phyloP scores from a whole-genome alignment of 2,797 vertebrate species.

The Amniataba percoides region DNA sequence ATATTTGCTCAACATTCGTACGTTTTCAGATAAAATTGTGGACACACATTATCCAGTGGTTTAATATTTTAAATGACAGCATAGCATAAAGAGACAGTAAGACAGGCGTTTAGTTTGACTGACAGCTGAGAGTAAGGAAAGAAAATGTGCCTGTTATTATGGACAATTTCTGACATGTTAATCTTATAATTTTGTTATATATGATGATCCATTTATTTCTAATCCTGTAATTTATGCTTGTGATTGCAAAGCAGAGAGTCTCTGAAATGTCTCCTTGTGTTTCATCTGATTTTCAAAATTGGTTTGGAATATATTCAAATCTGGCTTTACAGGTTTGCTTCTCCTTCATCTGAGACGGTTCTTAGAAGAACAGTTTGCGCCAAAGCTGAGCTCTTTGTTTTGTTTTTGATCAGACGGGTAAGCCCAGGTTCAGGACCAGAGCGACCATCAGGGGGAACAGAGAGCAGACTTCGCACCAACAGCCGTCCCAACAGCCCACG shows the following conservation, averaged over 20 bases:
- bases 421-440: constrained; percentile 83
- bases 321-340: neutral
- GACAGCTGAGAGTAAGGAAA: neutral
- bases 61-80: neutral
- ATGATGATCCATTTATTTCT: constrained; percentile 9
- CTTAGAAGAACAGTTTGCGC: neutral
- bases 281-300: constrained; percentile 1
- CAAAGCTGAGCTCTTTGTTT: constrained; percentile 7
- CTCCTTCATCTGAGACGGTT: neutral
- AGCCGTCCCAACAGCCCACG: constrained; percentile 86
- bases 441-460: constrained; percentile 76
- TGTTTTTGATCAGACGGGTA: constrained; percentile 66
- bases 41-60: neutral
- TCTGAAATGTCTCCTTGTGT: constrained; percentile 4
- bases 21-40: neutral
- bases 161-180: neutral
- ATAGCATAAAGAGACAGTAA: neutral
- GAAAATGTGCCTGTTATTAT: neutral
- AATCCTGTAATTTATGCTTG: constrained; percentile 7
- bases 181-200: neutral
- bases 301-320: neutral
- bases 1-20: neutral
- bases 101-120: neutral
- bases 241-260: neutral
- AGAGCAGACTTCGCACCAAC: constrained; percentile 79